Evolutionary conservation across 1,140 invertebrate genomes (phyloP).

Genomic region (Xylocopa sonorina): DNA sequence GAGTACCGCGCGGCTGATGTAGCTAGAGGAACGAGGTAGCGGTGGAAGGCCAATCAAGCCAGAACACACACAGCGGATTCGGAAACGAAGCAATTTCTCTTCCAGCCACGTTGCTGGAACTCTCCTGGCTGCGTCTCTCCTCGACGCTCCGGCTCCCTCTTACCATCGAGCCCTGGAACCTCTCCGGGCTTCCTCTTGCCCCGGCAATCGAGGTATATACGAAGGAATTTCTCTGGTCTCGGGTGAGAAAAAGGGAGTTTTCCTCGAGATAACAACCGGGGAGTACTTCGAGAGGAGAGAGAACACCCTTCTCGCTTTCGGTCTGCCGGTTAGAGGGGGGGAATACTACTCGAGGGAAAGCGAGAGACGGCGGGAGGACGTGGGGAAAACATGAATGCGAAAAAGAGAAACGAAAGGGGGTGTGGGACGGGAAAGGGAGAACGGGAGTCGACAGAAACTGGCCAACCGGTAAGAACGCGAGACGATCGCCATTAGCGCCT

Average conservation of each 20-base stretch:
- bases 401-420: not conserved
- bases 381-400: slow-evolving; percentile 7
- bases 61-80: slow-evolving; percentile 71
- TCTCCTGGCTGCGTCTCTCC: slow-evolving; percentile 47
- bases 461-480: slow-evolving; percentile 66
- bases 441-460: slow-evolving; percentile 51
- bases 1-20: slow-evolving; percentile 40
- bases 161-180: not conserved
- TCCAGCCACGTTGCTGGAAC: slow-evolving; percentile 71
- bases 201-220: slow-evolving; percentile 52
- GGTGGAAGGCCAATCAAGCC: slow-evolving; percentile 69
- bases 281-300: slow-evolving; percentile 54
- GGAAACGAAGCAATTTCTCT: slow-evolving; percentile 76
- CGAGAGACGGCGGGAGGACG: not conserved
- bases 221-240: slow-evolving; percentile 61
- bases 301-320: slow-evolving; percentile 51
- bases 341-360: not conserved
- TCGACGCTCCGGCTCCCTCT: slow-evolving; percentile 20
- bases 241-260: slow-evolving; percentile 64
- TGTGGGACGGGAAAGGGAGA: not conserved
- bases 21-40: slow-evolving; percentile 38
- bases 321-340: slow-evolving; percentile 2
- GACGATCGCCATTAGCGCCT: slow-evolving; percentile 69
- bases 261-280: slow-evolving; percentile 64
- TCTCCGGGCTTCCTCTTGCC: slow-evolving; percentile 28